Conservation (phyloP, 2,888 invertebrate genomes). For the Flabesymbios commensalis region DNA sequence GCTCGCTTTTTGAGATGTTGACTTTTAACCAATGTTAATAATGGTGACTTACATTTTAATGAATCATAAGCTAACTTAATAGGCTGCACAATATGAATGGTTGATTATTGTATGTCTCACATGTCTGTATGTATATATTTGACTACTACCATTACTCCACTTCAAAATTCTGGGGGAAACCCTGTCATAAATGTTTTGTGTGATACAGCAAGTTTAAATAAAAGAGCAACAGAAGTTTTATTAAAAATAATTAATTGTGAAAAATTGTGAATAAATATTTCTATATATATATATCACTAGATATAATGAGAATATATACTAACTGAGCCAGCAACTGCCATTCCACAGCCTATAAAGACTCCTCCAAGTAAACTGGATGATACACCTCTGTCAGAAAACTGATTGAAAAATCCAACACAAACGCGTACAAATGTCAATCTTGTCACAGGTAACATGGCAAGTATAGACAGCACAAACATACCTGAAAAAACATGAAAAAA, state of each 20-base stretch:
- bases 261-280: neutral
- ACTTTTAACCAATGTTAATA: too few species aligned
- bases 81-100: too few species aligned
- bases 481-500: conserved; percentile 19
- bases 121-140: too few species aligned
- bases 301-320: neutral
- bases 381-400: conserved; percentile 27
- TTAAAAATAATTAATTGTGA: neutral
- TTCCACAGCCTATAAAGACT: conserved; percentile 28
- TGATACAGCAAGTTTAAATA: neutral
- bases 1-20: neutral
- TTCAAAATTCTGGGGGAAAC: too few species aligned
- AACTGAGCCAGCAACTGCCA: conserved; percentile 35
- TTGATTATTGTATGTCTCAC: too few species aligned
- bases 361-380: conserved; percentile 29
- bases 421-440: conserved; percentile 15
- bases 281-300: neutral
- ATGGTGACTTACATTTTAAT: too few species aligned
- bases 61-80: too few species aligned
- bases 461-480: conserved; percentile 32
- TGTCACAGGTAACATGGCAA: conserved; percentile 32
- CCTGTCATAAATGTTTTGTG: too few species aligned
- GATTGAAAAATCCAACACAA: conserved; percentile 25
- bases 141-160: too few species aligned
- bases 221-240: neutral